A percentile compares a stretch with the other conserved stretches of the same genome.
Evolutionary conservation across 1,140 invertebrate species (phyloP).

Genomic region (Drosophila pruinosa): DNA sequence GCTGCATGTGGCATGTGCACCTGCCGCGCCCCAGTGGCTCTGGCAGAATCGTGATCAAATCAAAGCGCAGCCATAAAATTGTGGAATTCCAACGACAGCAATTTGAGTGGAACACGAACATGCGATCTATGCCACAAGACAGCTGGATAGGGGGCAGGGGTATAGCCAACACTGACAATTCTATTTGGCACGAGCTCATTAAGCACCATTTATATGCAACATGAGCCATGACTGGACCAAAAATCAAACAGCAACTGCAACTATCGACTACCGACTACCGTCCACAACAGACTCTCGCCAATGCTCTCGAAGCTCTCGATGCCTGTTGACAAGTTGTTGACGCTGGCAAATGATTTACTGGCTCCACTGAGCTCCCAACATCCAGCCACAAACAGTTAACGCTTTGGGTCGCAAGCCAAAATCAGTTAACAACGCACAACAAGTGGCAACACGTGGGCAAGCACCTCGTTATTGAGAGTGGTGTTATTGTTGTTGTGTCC

Average conservation of each 20-base stretch:
- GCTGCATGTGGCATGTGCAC: slow-evolving; percentile 36
- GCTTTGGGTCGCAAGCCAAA: slow-evolving; percentile 31
- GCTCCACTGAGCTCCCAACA: slow-evolving; percentile 12
- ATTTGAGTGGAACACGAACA: slow-evolving; percentile 70
- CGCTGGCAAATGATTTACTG: slow-evolving; percentile 75
- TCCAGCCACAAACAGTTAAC: slow-evolving; percentile 7
- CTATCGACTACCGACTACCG: slow-evolving; percentile 29
- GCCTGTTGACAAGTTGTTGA: slow-evolving; percentile 76
- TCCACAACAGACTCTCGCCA: slow-evolving; percentile 27
- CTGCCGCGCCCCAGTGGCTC: slow-evolving; percentile 56
- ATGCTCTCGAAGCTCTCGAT: slow-evolving; percentile 35
- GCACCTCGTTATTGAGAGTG: slow-evolving; percentile 5
- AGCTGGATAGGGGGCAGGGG: not conserved
- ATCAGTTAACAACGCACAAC: slow-evolving; percentile 44
- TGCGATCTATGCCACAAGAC: not conserved
- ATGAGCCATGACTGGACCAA: slow-evolving; percentile 74
- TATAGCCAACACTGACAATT: slow-evolving; percentile 66
- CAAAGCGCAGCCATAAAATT: slow-evolving; percentile 67
- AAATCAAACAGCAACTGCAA: slow-evolving; percentile 37
- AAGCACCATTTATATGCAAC: slow-evolving; percentile 82
- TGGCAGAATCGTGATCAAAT: slow-evolving; percentile 69
- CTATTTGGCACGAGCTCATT: slow-evolving; percentile 82
- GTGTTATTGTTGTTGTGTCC: slow-evolving; percentile 1
- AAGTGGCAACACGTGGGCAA: slow-evolving; percentile 42
- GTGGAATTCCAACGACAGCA: slow-evolving; percentile 67